Evolutionary conservation across 2,888 invertebrate genomes (phyloP).

Genomic region (Laothoe populi): DNA sequence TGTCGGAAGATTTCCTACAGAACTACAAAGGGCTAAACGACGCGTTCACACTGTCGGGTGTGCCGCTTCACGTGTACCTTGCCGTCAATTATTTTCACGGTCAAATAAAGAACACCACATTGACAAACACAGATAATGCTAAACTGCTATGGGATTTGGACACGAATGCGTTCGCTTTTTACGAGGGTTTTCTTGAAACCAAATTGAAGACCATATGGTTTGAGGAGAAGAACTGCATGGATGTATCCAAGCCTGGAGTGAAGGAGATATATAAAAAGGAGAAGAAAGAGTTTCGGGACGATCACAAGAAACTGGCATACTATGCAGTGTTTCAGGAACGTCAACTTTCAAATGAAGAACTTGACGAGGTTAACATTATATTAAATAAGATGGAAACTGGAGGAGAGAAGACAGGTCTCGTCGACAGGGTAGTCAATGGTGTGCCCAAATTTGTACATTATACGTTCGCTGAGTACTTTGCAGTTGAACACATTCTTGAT

Average conservation of each 20-base stretch:
- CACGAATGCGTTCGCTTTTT: conserved; percentile 33
- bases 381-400: conserved; percentile 7
- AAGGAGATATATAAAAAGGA: conserved; percentile 26
- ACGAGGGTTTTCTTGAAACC: conserved; percentile 35
- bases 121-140: background rate
- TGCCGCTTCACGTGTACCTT: conserved; percentile 22
- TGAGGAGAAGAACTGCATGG: conserved; percentile 35
- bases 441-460: conserved; percentile 34
- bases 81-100: conserved; percentile 3
- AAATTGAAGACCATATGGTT: conserved; percentile 34
- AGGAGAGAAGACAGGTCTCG: conserved; percentile 20
- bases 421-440: conserved; percentile 29
- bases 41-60: conserved; percentile 11
- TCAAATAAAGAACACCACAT: conserved; percentile 6
- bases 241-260: conserved; percentile 32
- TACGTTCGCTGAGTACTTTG: conserved; percentile 37
- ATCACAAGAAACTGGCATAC: conserved; percentile 34
- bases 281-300: conserved; percentile 14
- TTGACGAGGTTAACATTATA: background rate
- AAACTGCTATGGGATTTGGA: conserved; percentile 33
- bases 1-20: conserved; percentile 7
- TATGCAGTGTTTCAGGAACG: conserved; percentile 31
- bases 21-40: background rate
- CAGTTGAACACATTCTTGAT: conserved; percentile 13
- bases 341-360: background rate